Base-by-base conservation (phyloP, 2,888 invertebrate genomes). In the Piscicola geometra region DNA sequence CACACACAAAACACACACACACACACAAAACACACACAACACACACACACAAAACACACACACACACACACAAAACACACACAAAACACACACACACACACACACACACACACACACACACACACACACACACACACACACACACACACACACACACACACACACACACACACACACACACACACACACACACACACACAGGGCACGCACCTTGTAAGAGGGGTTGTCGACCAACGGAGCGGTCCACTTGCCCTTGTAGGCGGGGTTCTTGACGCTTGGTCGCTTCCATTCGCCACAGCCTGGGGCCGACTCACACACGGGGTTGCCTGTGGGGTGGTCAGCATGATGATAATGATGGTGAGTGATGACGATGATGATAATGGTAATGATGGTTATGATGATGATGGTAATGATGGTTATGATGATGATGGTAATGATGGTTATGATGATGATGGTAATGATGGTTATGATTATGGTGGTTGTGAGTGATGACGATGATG, bases 231-330 rank as follows among this genome's bases (percentile, higher is more conserved):
- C 87, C 81, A 86, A 82, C 1, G 88, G 86, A 67, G 97, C 91
- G 71, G 89, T 88, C 99, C 99, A 99, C 87, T 94, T 94, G 82
- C 99, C 99, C 84, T 91, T 91, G 87, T 94, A 96, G 86, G 93
- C 92, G 12, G 95, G 95, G 88, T 97, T 97, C 76, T 92, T 89
- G 68, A 95, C 89, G 81, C 90, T 87, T 28, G 94, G 93, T 28
- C 92, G 89, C 79, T 89, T 89, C 94, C 98, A 99, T 66, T 88
- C 87, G 0, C 99, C 99, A 87, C 99, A 99, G 21, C 99, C 98
- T 1, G 91, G 89, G 5, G 90, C 90, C 15, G 86, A 88, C 80
- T 88, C 88, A 83, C 97, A 98, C 1, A 88, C 88, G 0, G 96
- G 94, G 88, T 99, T 99, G 82, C 91, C 91, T 84, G 79, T 3